A percentile compares a stretch with the other conserved stretches of the same genome.
Evolutionary conservation across 2,113 vertebrate genomes (phyloP).

Genomic region (Mormyrus lacerda): DNA sequence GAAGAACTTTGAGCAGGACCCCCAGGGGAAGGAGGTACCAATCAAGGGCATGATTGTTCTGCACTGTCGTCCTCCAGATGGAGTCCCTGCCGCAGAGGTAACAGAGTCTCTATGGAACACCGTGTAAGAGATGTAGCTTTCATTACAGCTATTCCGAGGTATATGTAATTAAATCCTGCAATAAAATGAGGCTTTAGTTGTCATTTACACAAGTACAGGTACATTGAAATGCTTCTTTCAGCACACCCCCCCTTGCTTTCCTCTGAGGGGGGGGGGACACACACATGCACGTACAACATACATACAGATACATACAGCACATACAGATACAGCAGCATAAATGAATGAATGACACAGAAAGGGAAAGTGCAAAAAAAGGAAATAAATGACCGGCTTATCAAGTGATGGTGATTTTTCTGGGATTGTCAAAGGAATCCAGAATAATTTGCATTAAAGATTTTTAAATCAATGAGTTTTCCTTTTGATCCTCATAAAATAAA

Average conservation of each 20-base stretch:
- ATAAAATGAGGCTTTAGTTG: not conserved
- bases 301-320: not conserved
- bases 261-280: not conserved
- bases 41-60: conserved; percentile 96
- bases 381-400: not conserved
- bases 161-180: not conserved
- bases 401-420: not conserved
- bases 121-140: not conserved
- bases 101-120: conserved; percentile 35
- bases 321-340: not conserved
- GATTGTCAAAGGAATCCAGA: not conserved
- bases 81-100: conserved; percentile 87
- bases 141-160: not conserved
- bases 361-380: not conserved
- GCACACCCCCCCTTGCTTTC: not conserved
- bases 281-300: not conserved
- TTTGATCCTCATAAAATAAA: not conserved
- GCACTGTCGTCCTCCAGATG: conserved; percentile 93
- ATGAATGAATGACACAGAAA: not conserved
- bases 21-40: conserved; percentile 91
- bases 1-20: conserved; percentile 96
- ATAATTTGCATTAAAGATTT: not conserved
- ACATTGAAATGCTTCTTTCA: not conserved
- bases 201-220: not conserved
- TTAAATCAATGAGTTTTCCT: not conserved